These are phyloP conservation scores for Pelmatolapia mariae DNA, from an alignment of 2,113 vertebrate genomes.

Conservation along the genomic window DNA sequence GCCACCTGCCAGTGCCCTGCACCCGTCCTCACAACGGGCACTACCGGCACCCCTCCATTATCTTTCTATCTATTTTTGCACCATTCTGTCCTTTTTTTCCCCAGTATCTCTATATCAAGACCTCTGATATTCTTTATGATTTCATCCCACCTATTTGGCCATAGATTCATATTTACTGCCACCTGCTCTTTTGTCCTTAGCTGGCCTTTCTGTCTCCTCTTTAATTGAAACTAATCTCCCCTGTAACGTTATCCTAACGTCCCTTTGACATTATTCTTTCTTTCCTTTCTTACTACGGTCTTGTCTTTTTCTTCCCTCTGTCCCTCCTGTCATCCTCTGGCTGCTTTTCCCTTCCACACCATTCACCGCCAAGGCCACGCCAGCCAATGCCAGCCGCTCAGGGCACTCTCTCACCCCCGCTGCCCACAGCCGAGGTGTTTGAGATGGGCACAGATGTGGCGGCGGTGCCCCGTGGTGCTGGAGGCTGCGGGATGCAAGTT, in stretches of 20 bases:
- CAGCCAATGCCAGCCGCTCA: constrained; percentile 58
- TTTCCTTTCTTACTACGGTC: not conserved
- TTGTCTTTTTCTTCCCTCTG: not conserved
- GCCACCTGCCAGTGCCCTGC: constrained; percentile 55
- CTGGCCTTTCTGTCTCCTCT: not conserved
- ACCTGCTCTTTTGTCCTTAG: not conserved
- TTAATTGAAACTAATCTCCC: not conserved
- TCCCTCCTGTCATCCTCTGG: constrained; percentile 34
- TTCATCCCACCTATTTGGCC: not conserved
- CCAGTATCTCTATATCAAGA: not conserved
- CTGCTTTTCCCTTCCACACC: constrained; percentile 40
- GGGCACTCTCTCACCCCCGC: constrained; percentile 60
- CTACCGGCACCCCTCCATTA: constrained; percentile 33
- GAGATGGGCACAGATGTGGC: constrained; percentile 70
- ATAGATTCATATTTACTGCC: not conserved
- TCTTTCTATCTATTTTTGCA: constrained; percentile 1
- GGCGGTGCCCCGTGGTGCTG: constrained; percentile 38
- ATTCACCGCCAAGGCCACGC: constrained; percentile 36
- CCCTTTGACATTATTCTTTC: not conserved
- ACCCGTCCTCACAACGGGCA: constrained; percentile 41
- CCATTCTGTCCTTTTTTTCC: not conserved
- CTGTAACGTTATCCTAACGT: not conserved
- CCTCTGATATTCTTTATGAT: not conserved
- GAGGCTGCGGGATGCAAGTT: constrained; percentile 50
- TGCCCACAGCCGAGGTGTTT: constrained; percentile 58